Evolutionary conservation across 2,888 invertebrate genomes (phyloP).

Genomic region (Xanthorhoe spadicearia): DNA sequence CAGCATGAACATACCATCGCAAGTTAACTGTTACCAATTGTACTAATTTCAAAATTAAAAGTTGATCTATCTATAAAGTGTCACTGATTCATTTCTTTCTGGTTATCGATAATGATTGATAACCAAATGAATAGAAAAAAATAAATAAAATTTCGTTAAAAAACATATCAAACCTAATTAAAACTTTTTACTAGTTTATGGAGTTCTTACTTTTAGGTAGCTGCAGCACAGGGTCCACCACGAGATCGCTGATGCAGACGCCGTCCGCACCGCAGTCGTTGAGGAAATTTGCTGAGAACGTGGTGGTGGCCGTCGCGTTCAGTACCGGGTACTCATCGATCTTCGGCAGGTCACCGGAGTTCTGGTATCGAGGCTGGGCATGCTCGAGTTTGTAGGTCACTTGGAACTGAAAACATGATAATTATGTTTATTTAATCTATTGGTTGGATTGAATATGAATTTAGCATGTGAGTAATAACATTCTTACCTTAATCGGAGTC

Average conservation of each 20-base stretch:
- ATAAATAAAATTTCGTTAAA: too few relatives aligned
- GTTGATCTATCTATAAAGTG: too few relatives aligned
- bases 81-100: too few relatives aligned
- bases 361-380: slow-evolving; percentile 84
- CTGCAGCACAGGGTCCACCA: slow-evolving; percentile 86
- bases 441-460: too few relatives aligned
- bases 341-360: slow-evolving; percentile 85
- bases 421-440: background rate
- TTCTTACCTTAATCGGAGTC: slow-evolving; percentile 89
- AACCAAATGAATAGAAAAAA: too few relatives aligned
- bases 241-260: slow-evolving; percentile 92
- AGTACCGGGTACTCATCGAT: slow-evolving; percentile 94
- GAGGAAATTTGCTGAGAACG: slow-evolving; percentile 93
- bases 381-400: slow-evolving; percentile 93
- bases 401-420: slow-evolving; percentile 84
- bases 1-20: too few relatives aligned
- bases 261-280: slow-evolving; percentile 96
- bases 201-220: slow-evolving; percentile 80
- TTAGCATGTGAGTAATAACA: background rate
- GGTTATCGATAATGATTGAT: too few relatives aligned
- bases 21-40: too few relatives aligned
- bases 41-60: too few relatives aligned
- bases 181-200: too few relatives aligned
- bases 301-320: slow-evolving; percentile 92
- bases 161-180: too few relatives aligned